These are phyloP conservation scores for Cisticola juncidis DNA, from an alignment of 2,113 vertebrate species.

Conservation along the genomic window DNA sequence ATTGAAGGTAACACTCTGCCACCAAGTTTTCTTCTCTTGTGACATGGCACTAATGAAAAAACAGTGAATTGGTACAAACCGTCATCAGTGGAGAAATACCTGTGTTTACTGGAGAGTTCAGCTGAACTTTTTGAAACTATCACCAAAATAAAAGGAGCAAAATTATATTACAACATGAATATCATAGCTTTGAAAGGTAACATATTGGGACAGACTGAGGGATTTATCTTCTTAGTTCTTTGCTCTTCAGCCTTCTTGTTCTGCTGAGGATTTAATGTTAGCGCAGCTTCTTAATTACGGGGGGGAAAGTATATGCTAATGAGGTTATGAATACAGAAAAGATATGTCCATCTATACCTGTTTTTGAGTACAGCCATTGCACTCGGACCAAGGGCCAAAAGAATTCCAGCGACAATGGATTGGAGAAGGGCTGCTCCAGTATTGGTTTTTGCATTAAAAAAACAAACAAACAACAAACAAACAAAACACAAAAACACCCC, in stretches of 20 bases:
- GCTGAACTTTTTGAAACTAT: neutral
- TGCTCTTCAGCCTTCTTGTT: neutral
- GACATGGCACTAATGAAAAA: neutral
- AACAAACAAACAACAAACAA: neutral
- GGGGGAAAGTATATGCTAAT: neutral
- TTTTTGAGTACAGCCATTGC: conserved; percentile 82
- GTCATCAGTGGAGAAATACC: neutral
- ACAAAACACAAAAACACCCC: neutral
- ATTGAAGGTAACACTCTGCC: neutral
- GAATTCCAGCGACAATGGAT: conserved; percentile 84
- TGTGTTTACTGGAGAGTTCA: neutral
- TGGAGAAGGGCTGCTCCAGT: conserved; percentile 31
- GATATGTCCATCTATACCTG: conserved; percentile 65
- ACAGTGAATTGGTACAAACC: neutral
- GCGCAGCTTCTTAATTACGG: neutral
- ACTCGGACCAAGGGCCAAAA: conserved; percentile 86
- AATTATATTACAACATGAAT: neutral
- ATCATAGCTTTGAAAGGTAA: neutral
- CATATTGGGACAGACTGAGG: neutral
- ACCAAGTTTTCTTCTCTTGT: neutral
- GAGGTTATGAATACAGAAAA: neutral
- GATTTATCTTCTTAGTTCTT: neutral
- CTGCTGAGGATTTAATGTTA: neutral
- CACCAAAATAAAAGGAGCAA: neutral
- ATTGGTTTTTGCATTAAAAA: neutral